phyloP scores from a whole-genome alignment of 2,113 vertebrate species.

The Psilopogon haemacephalus region DNA sequence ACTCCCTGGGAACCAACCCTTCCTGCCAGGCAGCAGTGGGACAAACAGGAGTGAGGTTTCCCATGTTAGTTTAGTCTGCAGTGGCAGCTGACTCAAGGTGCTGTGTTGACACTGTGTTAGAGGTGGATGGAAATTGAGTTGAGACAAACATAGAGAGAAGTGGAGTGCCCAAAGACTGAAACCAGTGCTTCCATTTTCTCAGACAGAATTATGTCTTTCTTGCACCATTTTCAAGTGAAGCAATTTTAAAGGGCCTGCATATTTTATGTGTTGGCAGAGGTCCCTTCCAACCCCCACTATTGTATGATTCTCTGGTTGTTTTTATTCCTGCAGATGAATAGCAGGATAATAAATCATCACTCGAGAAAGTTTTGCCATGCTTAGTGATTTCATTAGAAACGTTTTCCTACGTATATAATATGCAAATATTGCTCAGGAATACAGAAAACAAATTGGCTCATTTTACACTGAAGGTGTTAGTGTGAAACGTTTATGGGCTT shows the following conservation, averaged over 20 bases:
- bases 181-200: background rate
- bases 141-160: background rate
- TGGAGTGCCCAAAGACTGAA: background rate
- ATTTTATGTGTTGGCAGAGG: background rate
- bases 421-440: background rate
- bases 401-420: background rate
- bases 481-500: background rate
- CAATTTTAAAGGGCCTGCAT: background rate
- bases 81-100: background rate
- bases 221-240: background rate
- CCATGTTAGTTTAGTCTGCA: background rate
- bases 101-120: background rate
- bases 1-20: background rate
- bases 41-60: background rate
- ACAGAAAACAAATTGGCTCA: background rate
- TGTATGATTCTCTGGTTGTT: no score
- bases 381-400: background rate
- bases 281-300: no score
- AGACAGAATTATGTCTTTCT: slow-evolving; percentile 12
- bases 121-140: background rate
- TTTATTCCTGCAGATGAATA: background rate
- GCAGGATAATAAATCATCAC: background rate
- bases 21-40: background rate
- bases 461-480: background rate
- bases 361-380: background rate